These are phyloP conservation scores for Clupea harengus DNA, from an alignment of 2,113 vertebrate genomes.

Conservation along the genomic window DNA sequence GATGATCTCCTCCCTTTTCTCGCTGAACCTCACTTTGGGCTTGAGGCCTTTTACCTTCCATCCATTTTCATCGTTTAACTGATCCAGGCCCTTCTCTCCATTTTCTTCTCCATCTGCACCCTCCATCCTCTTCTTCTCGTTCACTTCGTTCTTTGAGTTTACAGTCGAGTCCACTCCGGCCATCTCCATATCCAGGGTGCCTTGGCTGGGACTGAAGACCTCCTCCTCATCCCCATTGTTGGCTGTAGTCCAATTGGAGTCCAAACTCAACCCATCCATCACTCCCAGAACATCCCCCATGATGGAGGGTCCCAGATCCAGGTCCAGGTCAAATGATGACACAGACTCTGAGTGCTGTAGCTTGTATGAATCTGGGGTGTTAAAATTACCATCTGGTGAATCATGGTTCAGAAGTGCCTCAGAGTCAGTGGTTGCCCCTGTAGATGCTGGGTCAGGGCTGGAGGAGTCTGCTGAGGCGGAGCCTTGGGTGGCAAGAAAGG, in stretches of 20 bases:
- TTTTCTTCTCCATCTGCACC: conserved; percentile 52
- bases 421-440: conserved; percentile 37
- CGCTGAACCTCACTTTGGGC: conserved; percentile 76
- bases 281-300: conserved; percentile 80
- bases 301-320: conserved; percentile 77
- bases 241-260: conserved; percentile 41
- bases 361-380: conserved; percentile 35
- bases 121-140: conserved; percentile 58
- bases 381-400: conserved; percentile 17
- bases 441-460: conserved; percentile 23
- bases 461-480: conserved; percentile 46
- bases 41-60: conserved; percentile 38
- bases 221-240: conserved; percentile 47
- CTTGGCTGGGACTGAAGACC: conserved; percentile 44
- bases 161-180: conserved; percentile 39
- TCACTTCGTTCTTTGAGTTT: conserved; percentile 55
- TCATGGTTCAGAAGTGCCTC: conserved; percentile 41
- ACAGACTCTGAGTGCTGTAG: conserved; percentile 64
- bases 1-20: conserved; percentile 76
- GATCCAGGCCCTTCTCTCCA: conserved; percentile 46
- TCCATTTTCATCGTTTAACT: conserved; percentile 62
- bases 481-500: conserved; percentile 79
- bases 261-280: conserved; percentile 70
- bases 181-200: conserved; percentile 29
- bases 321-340: conserved; percentile 77